Evolutionary conservation across 2,113 vertebrate species (phyloP).

Genomic region (Urocolius indicus): DNA sequence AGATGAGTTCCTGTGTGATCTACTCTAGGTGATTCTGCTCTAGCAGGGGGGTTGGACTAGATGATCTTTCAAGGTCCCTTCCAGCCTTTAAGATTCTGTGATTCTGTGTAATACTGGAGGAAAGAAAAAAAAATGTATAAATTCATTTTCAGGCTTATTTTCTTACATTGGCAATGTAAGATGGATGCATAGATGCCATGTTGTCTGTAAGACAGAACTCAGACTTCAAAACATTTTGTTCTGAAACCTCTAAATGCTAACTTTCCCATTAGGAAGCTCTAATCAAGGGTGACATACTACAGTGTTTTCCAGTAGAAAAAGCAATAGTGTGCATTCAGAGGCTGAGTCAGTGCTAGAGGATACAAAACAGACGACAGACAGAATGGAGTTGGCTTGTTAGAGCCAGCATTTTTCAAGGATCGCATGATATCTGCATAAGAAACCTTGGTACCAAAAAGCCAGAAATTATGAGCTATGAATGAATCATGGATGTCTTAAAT

Average conservation of each 20-base stretch:
- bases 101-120: no score
- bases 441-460: neutral
- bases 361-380: neutral
- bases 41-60: no score
- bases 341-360: neutral
- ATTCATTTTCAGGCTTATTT: neutral
- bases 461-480: neutral
- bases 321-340: neutral
- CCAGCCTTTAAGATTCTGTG: no score
- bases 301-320: constrained; percentile 9
- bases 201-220: neutral
- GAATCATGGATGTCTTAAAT: neutral
- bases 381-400: neutral
- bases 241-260: neutral
- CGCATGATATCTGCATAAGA: neutral
- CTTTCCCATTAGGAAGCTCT: neutral
- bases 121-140: neutral
- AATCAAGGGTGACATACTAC: neutral
- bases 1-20: no score
- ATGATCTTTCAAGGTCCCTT: no score
- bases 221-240: constrained; percentile 7
- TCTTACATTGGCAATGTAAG: neutral
- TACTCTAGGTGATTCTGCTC: no score
- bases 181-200: neutral
- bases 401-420: neutral